Base-by-base conservation (phyloP, 2,797 vertebrate genomes). In the Tragopan temminckii region DNA sequence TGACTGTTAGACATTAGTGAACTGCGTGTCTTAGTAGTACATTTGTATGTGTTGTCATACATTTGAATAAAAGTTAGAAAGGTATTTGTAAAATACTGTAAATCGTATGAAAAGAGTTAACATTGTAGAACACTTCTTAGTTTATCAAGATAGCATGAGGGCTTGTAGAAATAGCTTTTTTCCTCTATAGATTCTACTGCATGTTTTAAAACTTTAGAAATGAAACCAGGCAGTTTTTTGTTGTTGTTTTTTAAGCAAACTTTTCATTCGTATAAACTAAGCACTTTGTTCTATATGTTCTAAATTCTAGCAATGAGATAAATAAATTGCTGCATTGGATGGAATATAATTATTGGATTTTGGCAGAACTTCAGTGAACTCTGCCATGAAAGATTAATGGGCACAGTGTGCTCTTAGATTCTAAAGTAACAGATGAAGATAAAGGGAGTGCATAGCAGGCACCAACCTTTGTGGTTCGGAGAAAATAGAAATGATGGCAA, bases 301-400 rank as follows among this genome's bases (percentile, higher is more conserved):
- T 88, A 80, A 95, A 96, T 96, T 94, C 91, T 93, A 95, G 70
- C 90, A 95, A 94, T 80, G 89, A 97, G 94, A 96, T 96, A 97
- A 97, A 94, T 90, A 88, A 91, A 94, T 96, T 93, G 89, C 82
- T 94, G 70, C 88, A 93, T 94, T 95, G 91, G 92, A 94, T 85
- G 78, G 67, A 97, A 92, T 82, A 82, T 93, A 95, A 94, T 96
- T 97, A 94, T 88, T 95, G 93, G 96, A 95, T 95, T 97, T 96
- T 97, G 97, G 94, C 97, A 96, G 94, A 94, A 97, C 95, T 97
- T 96, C 96, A 96, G 80, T 97, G 93, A 97, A 95, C 80, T 97
- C 88, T 94, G 95, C 94, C 95, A 95, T 89, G 87, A 93, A 96
- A 97, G 91, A 96, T 97, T 97, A 96, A 95, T 94, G 88, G 95